phyloP scores from a whole-genome alignment of 64 coral and sea anemone genomes.

The Orbicella faveolata region DNA sequence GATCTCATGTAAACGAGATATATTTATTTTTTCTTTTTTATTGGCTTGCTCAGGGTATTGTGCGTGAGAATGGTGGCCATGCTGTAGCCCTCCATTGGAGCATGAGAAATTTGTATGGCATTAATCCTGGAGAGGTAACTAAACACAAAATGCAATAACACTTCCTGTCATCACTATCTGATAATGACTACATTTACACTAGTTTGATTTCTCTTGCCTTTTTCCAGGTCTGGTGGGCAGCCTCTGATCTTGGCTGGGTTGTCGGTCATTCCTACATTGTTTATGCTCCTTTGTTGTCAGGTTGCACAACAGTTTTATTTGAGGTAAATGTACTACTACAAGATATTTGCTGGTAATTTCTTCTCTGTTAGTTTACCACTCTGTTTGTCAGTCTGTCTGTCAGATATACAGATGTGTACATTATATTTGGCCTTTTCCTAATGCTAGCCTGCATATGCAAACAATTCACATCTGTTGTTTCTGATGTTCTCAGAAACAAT shows the following conservation, averaged over 20 bases:
- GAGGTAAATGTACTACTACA: conserved; percentile 60
- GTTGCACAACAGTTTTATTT: conserved; percentile 88
- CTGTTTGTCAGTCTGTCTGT: too few relatives aligned
- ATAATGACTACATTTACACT: not conserved
- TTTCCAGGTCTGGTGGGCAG: conserved; percentile 97
- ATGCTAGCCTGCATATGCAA: too few relatives aligned
- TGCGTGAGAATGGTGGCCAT: conserved; percentile 89
- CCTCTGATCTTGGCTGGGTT: conserved; percentile 98
- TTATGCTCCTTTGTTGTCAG: conserved; percentile 78
- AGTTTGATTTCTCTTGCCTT: not conserved
- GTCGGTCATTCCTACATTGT: conserved; percentile 99
- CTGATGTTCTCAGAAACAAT: too few relatives aligned
- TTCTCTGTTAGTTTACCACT: too few relatives aligned
- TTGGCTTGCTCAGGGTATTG: conserved; percentile 69
- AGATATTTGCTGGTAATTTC: too few relatives aligned
- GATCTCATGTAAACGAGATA: too few relatives aligned
- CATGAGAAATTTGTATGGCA: conserved; percentile 88
- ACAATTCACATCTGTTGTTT: too few relatives aligned
- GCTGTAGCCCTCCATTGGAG: conserved; percentile 94
- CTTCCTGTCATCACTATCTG: too few relatives aligned
- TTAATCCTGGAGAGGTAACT: conserved; percentile 89
- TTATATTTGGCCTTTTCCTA: too few relatives aligned
- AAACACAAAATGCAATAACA: not conserved
- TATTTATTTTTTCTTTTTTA: not conserved
- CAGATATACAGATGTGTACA: too few relatives aligned